Evolutionary conservation across 2,888 invertebrate genomes (phyloP), one percentile per base, ranked within the genome.

Genomic region (Pheosia gnoma): DNA sequence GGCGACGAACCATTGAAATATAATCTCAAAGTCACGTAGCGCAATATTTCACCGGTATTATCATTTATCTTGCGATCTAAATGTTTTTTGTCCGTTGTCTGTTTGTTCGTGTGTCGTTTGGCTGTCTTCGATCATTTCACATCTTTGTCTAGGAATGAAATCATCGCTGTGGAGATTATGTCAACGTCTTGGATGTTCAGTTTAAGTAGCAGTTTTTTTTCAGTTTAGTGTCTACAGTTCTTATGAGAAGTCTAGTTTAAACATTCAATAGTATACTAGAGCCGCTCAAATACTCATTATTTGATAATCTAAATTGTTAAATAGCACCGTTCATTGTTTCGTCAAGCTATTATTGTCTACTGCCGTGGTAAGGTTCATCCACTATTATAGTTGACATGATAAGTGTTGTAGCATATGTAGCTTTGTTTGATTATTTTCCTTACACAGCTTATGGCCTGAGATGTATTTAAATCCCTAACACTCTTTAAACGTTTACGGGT

Each of bases 11-110:
- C 70, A 75, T 80, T 76, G 78, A 73, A 60, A 72, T 69, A 72
- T 82, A 82, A 84, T 84, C 78, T 75, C 59, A 55, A 55, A 75
- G 79, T 81, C 85, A 84, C 83, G 83, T 71, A 38, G 72, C 71
- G 72, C 77, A 70, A 83, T 84, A 79, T 80, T 82, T 83, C 83
- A 84, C 78, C 61, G 65, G 63, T 70, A 65, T 68, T 65, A 66
- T 73, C 59, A 65, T 75, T 72, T 63, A 71, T 71, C 63, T 69
- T 63, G 57, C 43, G 9, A 45, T 57, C 45, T 9, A 58, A 11
- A 62, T 45, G 55, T 74, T 74, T 75, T 78, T 75, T 76, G 55
- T 65, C 58, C 11, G 25, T 9, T 43, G 54, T 63, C 13, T 58
- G 57, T 58, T 65, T 63, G 52, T 69, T 62, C 65, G 57, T 53